Conservation (phyloP, 1,140 invertebrate genomes). For the Acromyrmex charruanus region DNA sequence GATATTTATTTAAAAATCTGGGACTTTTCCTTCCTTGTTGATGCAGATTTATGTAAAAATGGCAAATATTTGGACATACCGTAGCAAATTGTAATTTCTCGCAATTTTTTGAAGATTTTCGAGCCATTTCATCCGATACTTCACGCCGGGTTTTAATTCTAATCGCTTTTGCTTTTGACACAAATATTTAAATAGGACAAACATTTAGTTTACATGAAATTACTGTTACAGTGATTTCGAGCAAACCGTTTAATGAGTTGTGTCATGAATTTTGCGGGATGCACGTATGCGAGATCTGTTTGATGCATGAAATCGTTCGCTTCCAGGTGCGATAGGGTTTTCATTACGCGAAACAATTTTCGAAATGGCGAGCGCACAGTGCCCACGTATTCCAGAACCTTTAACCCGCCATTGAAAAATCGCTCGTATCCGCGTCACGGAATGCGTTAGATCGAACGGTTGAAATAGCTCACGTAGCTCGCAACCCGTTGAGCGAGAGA, state of each 20-base stretch:
- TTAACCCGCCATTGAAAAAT: constrained; percentile 58
- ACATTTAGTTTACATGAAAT: constrained; percentile 38
- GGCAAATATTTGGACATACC: neutral
- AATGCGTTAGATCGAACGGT: constrained; percentile 42
- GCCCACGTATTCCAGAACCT: constrained; percentile 18
- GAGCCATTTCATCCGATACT: neutral
- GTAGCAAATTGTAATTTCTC: neutral
- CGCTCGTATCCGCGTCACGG: constrained; percentile 48
- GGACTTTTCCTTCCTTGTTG: neutral
- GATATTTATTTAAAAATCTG: constrained; percentile 3
- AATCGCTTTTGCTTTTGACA: constrained; percentile 2
- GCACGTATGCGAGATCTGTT: neutral
- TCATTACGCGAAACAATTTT: constrained; percentile 58
- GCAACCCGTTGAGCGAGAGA: constrained; percentile 19
- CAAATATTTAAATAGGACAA: constrained; percentile 28
- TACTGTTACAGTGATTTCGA: neutral
- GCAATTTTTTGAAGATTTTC: neutral
- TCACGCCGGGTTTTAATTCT: neutral
- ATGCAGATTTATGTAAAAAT: neutral
- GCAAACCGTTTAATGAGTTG: constrained; percentile 19
- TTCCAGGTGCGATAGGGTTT: constrained; percentile 34
- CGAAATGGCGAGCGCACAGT: constrained; percentile 21
- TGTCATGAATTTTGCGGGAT: neutral
- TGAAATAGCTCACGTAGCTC: constrained; percentile 37
- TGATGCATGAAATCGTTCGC: constrained; percentile 30